Evolutionary conservation across 2,797 vertebrate species (phyloP).

Genomic region (Lutjanus campechanus): DNA sequence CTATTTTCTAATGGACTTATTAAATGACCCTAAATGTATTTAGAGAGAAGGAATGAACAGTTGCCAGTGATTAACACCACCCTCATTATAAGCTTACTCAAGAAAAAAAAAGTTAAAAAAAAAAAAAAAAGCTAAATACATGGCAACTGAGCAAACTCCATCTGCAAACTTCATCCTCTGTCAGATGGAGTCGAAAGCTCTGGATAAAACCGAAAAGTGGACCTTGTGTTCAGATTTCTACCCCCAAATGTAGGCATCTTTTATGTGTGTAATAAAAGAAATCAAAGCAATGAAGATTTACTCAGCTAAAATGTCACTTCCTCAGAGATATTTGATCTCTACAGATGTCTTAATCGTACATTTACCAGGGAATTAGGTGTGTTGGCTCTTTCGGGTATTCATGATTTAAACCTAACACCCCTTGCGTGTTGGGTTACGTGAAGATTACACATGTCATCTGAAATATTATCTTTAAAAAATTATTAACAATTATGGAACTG

Average conservation of each 20-base stretch:
- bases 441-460: background rate
- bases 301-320: background rate
- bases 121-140: background rate
- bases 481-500: too few species aligned
- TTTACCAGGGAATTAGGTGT: too few species aligned
- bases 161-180: too few species aligned
- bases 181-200: too few species aligned
- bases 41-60: slow-evolving; percentile 1
- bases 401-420: too few species aligned
- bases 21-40: slow-evolving; percentile 6
- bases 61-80: slow-evolving; percentile 17
- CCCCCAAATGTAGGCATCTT: background rate
- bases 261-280: background rate
- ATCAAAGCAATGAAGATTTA: slow-evolving; percentile 11
- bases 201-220: background rate
- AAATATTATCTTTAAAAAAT: too few species aligned
- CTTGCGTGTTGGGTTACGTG: background rate
- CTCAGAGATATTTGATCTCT: background rate
- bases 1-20: slow-evolving; percentile 5
- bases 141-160: too few species aligned
- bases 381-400: too few species aligned
- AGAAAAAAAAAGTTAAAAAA: too few species aligned
- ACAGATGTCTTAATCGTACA: background rate
- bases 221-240: background rate
- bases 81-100: background rate